Conservation (phyloP, 2,797 vertebrate genomes). For the Lateolabrax maculatus region DNA sequence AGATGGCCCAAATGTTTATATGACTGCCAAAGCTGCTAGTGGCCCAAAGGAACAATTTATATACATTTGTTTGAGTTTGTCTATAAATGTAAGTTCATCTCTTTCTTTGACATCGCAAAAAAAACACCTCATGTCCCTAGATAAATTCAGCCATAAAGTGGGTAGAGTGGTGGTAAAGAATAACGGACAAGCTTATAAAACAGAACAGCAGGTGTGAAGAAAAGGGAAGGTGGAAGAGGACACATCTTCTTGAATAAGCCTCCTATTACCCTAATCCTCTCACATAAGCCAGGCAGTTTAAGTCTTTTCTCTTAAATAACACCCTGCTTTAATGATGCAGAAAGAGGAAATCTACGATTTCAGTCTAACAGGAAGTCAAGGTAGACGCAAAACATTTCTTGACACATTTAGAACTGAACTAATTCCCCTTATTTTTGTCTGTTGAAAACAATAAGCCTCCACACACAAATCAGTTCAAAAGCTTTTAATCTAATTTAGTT, state of each 20-base stretch:
- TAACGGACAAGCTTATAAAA: conserved; percentile 43
- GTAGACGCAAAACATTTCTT: conserved; percentile 3
- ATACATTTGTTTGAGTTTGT: background rate
- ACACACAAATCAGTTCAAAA: conserved; percentile 11
- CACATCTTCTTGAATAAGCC: conserved; percentile 35
- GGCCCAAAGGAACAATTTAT: conserved; percentile 33
- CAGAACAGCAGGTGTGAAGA: conserved; percentile 47
- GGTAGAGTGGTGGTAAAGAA: conserved; percentile 44
- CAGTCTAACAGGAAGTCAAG: conserved; percentile 16
- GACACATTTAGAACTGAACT: background rate
- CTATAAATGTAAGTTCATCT: conserved; percentile 39
- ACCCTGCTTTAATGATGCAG: conserved; percentile 40
- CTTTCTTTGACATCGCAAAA: conserved; percentile 17
- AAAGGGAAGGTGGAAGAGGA: conserved; percentile 13
- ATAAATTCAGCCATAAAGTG: conserved; percentile 43
- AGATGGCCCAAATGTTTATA: conserved; percentile 53
- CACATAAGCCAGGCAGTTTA: conserved; percentile 26
- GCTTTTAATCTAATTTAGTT: conserved; percentile 17
- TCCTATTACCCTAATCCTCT: conserved; percentile 31
- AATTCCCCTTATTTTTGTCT: conserved; percentile 3
- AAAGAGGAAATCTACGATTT: conserved; percentile 37
- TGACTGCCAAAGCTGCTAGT: conserved; percentile 25
- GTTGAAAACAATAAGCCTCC: background rate
- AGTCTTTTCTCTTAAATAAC: conserved; percentile 33
- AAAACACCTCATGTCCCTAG: conserved; percentile 32